These are phyloP conservation scores for Sisor rabdophorus DNA, from an alignment of 2,113 vertebrate species.

Conservation along the genomic window DNA sequence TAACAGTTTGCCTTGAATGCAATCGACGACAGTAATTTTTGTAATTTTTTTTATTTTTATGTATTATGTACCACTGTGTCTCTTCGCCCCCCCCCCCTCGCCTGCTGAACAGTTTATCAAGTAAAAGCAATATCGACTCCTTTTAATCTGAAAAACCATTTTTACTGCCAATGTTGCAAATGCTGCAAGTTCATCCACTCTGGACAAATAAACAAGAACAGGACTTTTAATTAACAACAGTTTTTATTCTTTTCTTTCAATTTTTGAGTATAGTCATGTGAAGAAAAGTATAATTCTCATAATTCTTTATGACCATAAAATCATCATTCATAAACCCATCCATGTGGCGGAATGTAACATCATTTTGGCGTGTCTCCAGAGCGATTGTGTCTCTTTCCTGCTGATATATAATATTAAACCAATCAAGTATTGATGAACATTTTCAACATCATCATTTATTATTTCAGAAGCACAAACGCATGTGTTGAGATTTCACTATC, in stretches of 20 bases:
- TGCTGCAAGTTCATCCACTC: constrained; percentile 31
- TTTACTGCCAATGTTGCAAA: background rate
- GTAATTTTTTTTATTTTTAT: background rate
- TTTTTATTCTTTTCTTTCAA: background rate
- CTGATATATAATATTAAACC: too few relatives aligned
- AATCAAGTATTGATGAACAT: too few relatives aligned
- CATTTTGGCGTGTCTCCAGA: background rate
- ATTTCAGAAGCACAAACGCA: too few relatives aligned
- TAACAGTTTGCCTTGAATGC: background rate
- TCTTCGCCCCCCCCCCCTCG: background rate
- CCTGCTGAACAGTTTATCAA: background rate
- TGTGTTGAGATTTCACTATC: too few relatives aligned
- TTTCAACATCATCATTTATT: too few relatives aligned
- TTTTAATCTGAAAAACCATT: background rate
- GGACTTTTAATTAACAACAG: background rate
- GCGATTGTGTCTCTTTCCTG: too few relatives aligned
- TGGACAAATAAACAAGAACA: constrained; percentile 48
- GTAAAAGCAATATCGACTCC: background rate
- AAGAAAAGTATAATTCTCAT: too few relatives aligned
- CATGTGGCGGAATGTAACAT: background rate
- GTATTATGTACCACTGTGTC: background rate
- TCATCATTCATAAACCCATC: too few relatives aligned
- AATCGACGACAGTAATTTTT: background rate
- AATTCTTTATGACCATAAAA: too few relatives aligned
- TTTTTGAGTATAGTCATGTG: background rate